These are phyloP conservation scores for Pyrrhia umbra DNA, from an alignment of 2,888 invertebrate genomes.

Conservation along the genomic window DNA sequence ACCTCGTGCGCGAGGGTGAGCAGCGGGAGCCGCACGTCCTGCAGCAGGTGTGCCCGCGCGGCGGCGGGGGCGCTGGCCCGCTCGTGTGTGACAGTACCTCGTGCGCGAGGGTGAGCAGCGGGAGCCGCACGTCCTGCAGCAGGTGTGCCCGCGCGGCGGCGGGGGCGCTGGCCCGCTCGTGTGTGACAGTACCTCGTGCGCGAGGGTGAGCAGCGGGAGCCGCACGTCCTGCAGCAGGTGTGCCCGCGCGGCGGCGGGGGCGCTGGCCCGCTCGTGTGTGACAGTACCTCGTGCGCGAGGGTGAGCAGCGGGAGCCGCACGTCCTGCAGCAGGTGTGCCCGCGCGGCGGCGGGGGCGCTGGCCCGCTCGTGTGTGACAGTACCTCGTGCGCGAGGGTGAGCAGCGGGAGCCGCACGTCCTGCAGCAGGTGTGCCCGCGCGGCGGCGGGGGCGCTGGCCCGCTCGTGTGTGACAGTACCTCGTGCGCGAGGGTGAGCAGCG, in stretches of 20 bases:
- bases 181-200: conserved; percentile 59
- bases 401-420: conserved; percentile 58
- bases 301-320: conserved; percentile 53
- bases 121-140: conserved; percentile 51
- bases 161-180: conserved; percentile 35
- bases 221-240: conserved; percentile 55
- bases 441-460: conserved; percentile 41
- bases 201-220: conserved; percentile 58
- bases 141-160: conserved; percentile 42
- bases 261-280: conserved; percentile 35
- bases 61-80: conserved; percentile 41
- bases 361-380: conserved; percentile 42
- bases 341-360: conserved; percentile 34
- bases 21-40: conserved; percentile 58
- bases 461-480: conserved; percentile 58
- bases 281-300: conserved; percentile 60
- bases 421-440: conserved; percentile 41
- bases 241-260: conserved; percentile 38
- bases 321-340: conserved; percentile 54
- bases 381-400: conserved; percentile 59
- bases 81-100: conserved; percentile 58
- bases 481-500: conserved; percentile 59
- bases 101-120: conserved; percentile 59
- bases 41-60: conserved; percentile 41
- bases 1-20: conserved; percentile 59